Base-by-base conservation (phyloP, 2,888 invertebrate genomes). In the Chesias legatella region DNA sequence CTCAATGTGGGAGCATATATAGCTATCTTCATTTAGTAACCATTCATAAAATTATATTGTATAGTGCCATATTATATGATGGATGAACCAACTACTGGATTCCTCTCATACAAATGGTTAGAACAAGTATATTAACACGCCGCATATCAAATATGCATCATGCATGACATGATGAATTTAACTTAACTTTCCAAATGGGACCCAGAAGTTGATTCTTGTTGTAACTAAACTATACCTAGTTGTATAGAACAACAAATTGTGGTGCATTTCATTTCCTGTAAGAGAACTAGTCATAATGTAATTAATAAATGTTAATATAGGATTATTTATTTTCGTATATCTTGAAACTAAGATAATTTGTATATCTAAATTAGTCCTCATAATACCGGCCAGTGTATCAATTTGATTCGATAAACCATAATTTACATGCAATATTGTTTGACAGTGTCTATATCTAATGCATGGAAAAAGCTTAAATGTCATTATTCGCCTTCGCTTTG, bases 231-330 rank as follows among this genome's bases (percentile, higher is more conserved):
- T 3, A 5, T 17, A 2, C 13, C 13, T 52, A 57, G 55, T 50
- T 63, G 63, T 65, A 60, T 60, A 55, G 52, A 69, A 62, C 60
- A 68, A 65, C 13, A 17, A 17, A 61, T 59, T 58, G 56, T 78
- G 82, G 81, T 83, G 82, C 81, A 76, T 80, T 79, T 75, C 51
- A 62, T 73, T 78, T 80, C 67, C 72, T 79, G 75, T 60, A 66
- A 58, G 67, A 67, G 56, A 76, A 52, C 85, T 84, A 85, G 84
- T 85, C 85, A 84, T 81, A 79, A 73, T 68, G 58, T 64, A 58
- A 58, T 48, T 56, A 60, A 63, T 56, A 45, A 53, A 63, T 69
- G 60, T 67, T 68, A 60, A 58, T 43, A 60, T 43, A 59, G 56
- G 45, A 49, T 63, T 58, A 66, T 66, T 73, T 66, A 66, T 68